Evolutionary conservation across 1,140 invertebrate species (phyloP), one percentile per base, ranked within the genome.

Genomic region (Mercenaria mercenaria): DNA sequence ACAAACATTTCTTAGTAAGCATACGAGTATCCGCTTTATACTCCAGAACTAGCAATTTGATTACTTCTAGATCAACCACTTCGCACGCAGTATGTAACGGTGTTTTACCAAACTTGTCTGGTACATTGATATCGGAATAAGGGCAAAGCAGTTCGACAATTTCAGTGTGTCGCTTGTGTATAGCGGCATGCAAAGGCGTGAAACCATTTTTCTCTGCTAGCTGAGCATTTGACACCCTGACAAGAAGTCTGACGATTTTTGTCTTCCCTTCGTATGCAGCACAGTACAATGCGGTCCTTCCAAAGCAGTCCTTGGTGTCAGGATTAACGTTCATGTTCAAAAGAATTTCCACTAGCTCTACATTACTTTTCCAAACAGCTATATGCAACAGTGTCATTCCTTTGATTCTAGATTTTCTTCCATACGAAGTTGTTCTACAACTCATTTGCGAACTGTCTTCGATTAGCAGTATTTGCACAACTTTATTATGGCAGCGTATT

Each of bases 351-450:
- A 84, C 1, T 52, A 84, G 4, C 20, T 69, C 26, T 26, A 18
- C 20, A 32, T 84, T 69, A 18, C 43, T 26, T 50, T 84, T 84
- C 59, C 59, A 67, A 69, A 84, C 61, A 34, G 81, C 81, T 3
- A 84, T 52, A 69, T 84, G 81, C 18, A 43, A 47, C n/a, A 84
- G 20, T 6, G 61, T 39, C 81, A 84, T 84, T 34, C 81, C 81
- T 69, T 84, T 84, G 0, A 82, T 59, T 20, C 61, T 23, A 32
- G 80, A 82, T 41, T 82, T 61, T 29, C 15, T 64, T 37, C 80
- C 59, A 41, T 61, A 64, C 18, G 80, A 82, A 34, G 52, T 43
- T 8, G 64, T 37, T 23, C 52, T 34, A n/a, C 61, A 23, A 61
- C 11, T 32, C 15, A 18, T 50, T 29, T 82, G 80, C 20, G 20